Evolutionary conservation across 2,113 vertebrate species (phyloP), one percentile per base, ranked within the genome.

Genomic region (Oenanthe melanoleuca): DNA sequence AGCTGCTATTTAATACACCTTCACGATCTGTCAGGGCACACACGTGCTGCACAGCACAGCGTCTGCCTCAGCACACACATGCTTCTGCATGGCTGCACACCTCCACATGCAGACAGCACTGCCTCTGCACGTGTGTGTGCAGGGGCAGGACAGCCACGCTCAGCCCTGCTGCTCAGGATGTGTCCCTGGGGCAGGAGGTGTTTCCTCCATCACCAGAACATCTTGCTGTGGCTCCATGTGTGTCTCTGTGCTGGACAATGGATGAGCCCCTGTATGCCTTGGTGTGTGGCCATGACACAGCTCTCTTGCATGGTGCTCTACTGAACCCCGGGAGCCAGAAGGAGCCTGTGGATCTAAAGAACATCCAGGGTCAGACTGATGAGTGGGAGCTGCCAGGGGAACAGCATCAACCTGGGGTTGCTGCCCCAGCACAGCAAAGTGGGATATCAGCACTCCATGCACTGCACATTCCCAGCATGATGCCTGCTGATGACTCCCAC

Each of bases 1-100:
- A 97, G 98, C 97, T 97, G 97, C 92, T 94, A 38, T 88, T 47
- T 79, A 88, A 85, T 86, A 31, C 31, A 86, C 89, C 80, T 60
- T 21, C 89, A 12, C 3, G 77, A 88, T 71, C 53, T 69, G 69
- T 45, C 88, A 90, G 87, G 83, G 92, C 80, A 84, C 29, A 47
- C 3, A 33, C 55, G 2, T 0, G 1, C 81, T 44, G 88, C 42
- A 28, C 75, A 37, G 49, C 2, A 1, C 11, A 38, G 89, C 0
- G 4, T 2, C 88, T 73, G 85, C 86, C 83, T 88, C 71, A 18
- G 73, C 71, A 33, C 74, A 37, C 50, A 4, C 57, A 2, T 4
- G 55, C 55, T 77, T 79, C 85, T 78, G 80, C 75, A 38, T 19
- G 86, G 64, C 86, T 61, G 71, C 93, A 65, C 25, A 0, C 10